Evolutionary conservation across 37 sponge, comb jelly and placozoan species (phyloP), one percentile per base, ranked within the genome.

Genomic region (Chondrosia reniformis): DNA sequence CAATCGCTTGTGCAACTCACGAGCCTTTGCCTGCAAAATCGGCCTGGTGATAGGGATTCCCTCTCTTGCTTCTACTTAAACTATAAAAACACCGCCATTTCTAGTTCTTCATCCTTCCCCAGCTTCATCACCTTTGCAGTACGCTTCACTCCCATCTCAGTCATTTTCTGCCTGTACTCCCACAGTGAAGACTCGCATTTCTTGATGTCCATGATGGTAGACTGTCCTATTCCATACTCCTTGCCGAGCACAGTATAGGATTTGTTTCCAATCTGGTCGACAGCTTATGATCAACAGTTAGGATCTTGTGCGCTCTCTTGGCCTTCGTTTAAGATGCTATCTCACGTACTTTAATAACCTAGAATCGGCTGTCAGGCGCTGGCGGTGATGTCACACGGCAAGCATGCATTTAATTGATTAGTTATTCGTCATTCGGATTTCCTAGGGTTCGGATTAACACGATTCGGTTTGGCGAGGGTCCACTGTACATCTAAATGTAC

Each of bases 201-300:
- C 58, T 72, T 81, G 41, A 81, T 81, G 81, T 81, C 74, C 27
- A 61, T 45, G 34, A 81, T 81, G 15, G 74, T 71, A 15, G 81
- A 44, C 28, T 52, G 49, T 12, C 71, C 54, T 25, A 81, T 46
- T 22, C 81, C 81, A 1, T 80, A 56, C 9, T 56, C 2, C 27
- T 56, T 71, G 30, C 37, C 65, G 36, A 80, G 37, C 39, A 80
- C 80, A 25, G 67, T 80, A 55, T 80, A 80, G 33, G 8, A 46
- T 49, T 69, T 71, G 22, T 69, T 81, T 10, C 81, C 74, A 22
- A 81, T 72, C 45, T 81, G 59, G 59, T 81, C 81, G 1, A 81
- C 33, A 81, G 27, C 62, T 72, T 81, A 1, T 81, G 40, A 9
- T 73, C 74, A 33, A 81, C 32, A 31, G n/a, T n/a, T n/a, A n/a